A percentile compares a stretch with the other conserved stretches of the same genome.
These are phyloP conservation scores for Craterocephalus amniculus DNA, from an alignment of 2,797 vertebrate species.

Conservation along the genomic window DNA sequence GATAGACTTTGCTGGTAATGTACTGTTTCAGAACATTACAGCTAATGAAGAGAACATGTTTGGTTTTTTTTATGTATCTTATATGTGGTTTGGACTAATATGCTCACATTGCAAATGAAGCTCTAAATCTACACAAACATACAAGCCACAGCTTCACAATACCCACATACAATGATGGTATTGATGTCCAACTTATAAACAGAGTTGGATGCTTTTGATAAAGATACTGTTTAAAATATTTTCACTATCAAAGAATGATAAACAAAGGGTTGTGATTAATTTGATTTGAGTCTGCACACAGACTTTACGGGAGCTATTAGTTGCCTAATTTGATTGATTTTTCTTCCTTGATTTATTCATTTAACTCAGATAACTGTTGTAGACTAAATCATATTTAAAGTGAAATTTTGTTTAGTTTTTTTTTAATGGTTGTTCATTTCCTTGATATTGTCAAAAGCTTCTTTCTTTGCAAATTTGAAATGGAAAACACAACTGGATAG, in stretches of 20 bases:
- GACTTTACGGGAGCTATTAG: slow-evolving; percentile 77
- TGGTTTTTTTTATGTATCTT: neutral
- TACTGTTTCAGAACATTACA: slow-evolving; percentile 18
- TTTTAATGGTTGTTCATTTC: neutral
- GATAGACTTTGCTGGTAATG: neutral
- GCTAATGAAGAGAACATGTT: neutral
- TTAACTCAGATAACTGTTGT: slow-evolving; percentile 65
- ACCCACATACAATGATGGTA: too few relatives aligned
- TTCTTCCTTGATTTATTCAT: slow-evolving; percentile 76
- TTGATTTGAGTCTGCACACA: slow-evolving; percentile 73
- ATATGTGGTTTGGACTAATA: neutral
- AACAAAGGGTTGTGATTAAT: slow-evolving; percentile 74
- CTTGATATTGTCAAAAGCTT: slow-evolving; percentile 40
- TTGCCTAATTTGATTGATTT: slow-evolving; percentile 80
- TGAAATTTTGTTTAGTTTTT: neutral
- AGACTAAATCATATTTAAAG: slow-evolving; percentile 35
- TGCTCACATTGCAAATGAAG: neutral
- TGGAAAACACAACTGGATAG: slow-evolving; percentile 45
- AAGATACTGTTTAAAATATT: too few relatives aligned
- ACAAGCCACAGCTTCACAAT: neutral
- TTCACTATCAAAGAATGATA: neutral
- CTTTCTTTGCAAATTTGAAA: slow-evolving; percentile 58
- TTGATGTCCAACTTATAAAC: neutral
- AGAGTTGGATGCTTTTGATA: too few relatives aligned
- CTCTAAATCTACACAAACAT: neutral